These are phyloP conservation scores for Biston stratarius DNA, from an alignment of 2,888 invertebrate genomes.

Conservation along the genomic window DNA sequence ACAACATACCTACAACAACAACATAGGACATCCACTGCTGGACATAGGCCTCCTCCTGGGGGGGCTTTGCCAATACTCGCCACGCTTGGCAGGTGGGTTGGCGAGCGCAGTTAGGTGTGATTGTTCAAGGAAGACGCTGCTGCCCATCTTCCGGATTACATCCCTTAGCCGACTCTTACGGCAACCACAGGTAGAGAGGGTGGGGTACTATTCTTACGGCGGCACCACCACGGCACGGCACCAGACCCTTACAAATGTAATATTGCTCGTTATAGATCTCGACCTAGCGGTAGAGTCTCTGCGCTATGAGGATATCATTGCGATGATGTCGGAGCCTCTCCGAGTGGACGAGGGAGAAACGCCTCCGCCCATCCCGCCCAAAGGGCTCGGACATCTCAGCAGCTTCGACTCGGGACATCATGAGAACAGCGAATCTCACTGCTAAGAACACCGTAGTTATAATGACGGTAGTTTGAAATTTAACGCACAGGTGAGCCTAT, in stretches of 20 bases:
- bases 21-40: no score
- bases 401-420: slow-evolving; percentile 81
- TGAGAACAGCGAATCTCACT: slow-evolving; percentile 79
- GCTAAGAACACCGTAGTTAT: slow-evolving; percentile 51
- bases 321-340: slow-evolving; percentile 78
- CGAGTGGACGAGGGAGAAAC: slow-evolving; percentile 75
- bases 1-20: no score
- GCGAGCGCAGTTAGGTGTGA: no score
- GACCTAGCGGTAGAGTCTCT: slow-evolving; percentile 77
- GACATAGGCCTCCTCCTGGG: no score
- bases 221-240: no score
- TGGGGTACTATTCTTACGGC: no score
- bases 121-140: no score
- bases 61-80: no score
- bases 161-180: no score
- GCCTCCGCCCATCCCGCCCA: slow-evolving; percentile 81
- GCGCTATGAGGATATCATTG: slow-evolving; percentile 81
- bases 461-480: not conserved
- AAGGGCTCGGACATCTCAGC: slow-evolving; percentile 78
- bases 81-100: no score
- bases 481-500: not conserved
- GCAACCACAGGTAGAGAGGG: no score
- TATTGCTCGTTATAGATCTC: slow-evolving; percentile 60
- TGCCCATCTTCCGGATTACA: no score
- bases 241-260: not conserved